Base-by-base conservation (phyloP, 2,113 vertebrate genomes). In the Callipepla californica region DNA sequence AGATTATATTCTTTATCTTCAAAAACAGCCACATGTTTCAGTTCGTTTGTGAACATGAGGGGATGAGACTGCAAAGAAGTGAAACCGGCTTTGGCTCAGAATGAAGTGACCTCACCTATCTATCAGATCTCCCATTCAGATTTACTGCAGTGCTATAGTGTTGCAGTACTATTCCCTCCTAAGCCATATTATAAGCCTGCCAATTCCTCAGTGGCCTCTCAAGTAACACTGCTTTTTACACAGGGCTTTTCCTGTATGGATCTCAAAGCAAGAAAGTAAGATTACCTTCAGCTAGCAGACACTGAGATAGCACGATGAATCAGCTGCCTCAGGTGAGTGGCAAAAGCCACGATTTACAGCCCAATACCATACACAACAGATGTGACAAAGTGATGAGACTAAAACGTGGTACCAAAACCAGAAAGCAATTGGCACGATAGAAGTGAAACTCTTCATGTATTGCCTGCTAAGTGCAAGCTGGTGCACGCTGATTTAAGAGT, bases 291-390 rank as follows among this genome's bases (percentile, higher is more conserved):
- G 38, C 20, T 26, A 38, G 28, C 50, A 58, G 55, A 45, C 23
- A 61, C 2, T 26, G 36, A 80, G 42, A 51, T 1, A 51, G 17
- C 20, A 70, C 34, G 32, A 58, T 5, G 11, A 48, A 36, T 32
- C 51, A 57, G 58, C 28, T 82, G 69, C 20, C 57, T 51, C 40
- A 58, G 40, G 40, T 61, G 45, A 55, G 51, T 4, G 21, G 51
- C 45, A 61, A 59, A 76, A 75, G n/a, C 14, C 45, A 20, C 7
- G 32, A 36, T 42, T 48, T 51, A 36, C 69, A 85, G 59, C 13
- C 51, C 32, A 40, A 34, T 1, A n/a, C 19, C 0, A 0, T 21
- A 44, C 18, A 22, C 14, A 73, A 34, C 51, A 67, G 40, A 55
- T 38, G 9, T 1, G 30, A 51, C 11, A 13, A 32, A 50, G 63